These are phyloP conservation scores for Drosophila prolongata DNA, from an alignment of 2,888 invertebrate genomes.

Conservation along the genomic window DNA sequence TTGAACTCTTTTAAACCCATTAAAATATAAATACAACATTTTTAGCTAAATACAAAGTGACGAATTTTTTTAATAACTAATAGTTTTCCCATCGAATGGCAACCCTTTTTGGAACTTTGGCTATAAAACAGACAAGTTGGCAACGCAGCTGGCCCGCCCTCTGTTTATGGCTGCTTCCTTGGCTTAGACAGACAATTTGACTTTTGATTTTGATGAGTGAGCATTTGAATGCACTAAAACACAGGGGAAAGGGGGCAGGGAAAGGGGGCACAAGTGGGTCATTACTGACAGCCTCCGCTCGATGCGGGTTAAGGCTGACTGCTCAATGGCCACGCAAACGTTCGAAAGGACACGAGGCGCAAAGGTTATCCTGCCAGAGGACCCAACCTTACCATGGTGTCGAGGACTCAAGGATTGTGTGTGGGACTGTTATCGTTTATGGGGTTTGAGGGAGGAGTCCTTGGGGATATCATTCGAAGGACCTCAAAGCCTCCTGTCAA, in stretches of 20 bases:
- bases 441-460: not conserved
- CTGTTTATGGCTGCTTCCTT: slow-evolving; percentile 20
- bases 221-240: slow-evolving; percentile 71
- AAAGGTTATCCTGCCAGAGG: slow-evolving; percentile 22
- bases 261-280: slow-evolving; percentile 59
- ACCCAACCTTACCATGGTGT: not conserved
- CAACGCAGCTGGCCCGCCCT: slow-evolving; percentile 7
- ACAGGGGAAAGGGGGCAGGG: slow-evolving; percentile 7
- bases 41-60: no score
- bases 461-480: not conserved
- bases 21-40: no score
- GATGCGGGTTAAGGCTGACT: slow-evolving; percentile 42
- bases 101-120: not conserved
- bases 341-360: slow-evolving; percentile 12
- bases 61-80: no score
- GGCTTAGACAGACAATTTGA: slow-evolving; percentile 65
- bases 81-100: no score
- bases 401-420: slow-evolving; percentile 11
- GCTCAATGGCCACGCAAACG: slow-evolving; percentile 28
- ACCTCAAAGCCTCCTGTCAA: not conserved
- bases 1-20: no score
- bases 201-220: slow-evolving; percentile 75
- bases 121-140: slow-evolving; percentile 10
- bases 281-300: slow-evolving; percentile 58
- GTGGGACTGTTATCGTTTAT: slow-evolving; percentile 20